Evolutionary conservation across 2,888 invertebrate genomes (phyloP), one percentile per base, ranked within the genome.

Genomic region (Caenorhabditis plicata): DNA sequence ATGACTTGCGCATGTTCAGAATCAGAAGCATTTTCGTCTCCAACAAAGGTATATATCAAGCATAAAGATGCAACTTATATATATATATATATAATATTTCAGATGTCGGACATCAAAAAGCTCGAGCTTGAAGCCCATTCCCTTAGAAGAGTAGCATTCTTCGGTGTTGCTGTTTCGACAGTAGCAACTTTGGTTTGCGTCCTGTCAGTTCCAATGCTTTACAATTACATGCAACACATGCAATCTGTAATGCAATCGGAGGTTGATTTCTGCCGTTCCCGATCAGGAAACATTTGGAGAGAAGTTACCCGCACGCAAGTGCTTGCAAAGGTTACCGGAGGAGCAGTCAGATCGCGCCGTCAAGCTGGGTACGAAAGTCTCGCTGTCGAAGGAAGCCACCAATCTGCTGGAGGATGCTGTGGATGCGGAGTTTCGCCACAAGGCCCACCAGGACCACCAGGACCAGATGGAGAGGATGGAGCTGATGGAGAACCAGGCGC

Each of bases 171-270:
- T 25, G 51, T 72, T 48, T 65, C 64, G 39, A 71, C 71, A 23
- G 39, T 71, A 19, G 71, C 74, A 42, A 67, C 67, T 17, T 48
- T 72, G 20, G 62, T 68, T 35, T 71, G 71, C 55, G 69, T 68
- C 31, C 39, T 73, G 33, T 56, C 68, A 25, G 64, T 71, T 27
- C 73, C 73, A 45, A 70, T 73, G 63, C 42, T 73, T 26, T 73
- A 72, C 68, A 73, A 73, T 64, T 74, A 75, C 69, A 64, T 75
- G 55, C 75, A 75, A 62, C 74, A 73, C 55, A 71, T 75, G 71
- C 68, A 68, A 45, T 67, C 67, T 9, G 58, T 62, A 22, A 68
- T 68, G 68, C 68, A 68, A 40, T 56, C 53, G 42, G 70, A 70
- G 40, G 57, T 70, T 39, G 67, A 70, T 32, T 70, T 70, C 64